Conservation (phyloP, 2,113 vertebrate species). For the Pangasianodon gigas region DNA sequence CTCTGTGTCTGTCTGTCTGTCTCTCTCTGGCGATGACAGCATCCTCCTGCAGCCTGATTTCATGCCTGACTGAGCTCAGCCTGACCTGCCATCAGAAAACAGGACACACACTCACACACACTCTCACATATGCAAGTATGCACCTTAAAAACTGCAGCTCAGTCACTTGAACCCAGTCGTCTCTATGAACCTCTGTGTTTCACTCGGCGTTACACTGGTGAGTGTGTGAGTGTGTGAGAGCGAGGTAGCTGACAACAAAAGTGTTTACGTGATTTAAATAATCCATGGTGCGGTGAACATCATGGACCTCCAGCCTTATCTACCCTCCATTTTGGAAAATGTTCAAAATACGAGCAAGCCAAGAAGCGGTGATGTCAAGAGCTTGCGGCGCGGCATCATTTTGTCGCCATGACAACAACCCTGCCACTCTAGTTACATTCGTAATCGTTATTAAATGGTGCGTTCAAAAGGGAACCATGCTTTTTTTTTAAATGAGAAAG, state of each 20-base stretch:
- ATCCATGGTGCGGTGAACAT: background rate
- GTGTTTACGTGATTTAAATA: background rate
- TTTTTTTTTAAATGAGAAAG: background rate
- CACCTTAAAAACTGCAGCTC: background rate
- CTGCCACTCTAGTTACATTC: background rate
- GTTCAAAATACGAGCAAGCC: background rate
- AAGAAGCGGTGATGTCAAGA: background rate
- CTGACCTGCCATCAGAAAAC: constrained; percentile 67
- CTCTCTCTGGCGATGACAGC: constrained; percentile 60
- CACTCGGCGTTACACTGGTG: background rate
- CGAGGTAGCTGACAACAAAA: too few species aligned
- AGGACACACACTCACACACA: constrained; percentile 49
- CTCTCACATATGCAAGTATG: constrained; percentile 4
- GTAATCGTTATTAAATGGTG: background rate
- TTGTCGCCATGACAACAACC: constrained; percentile 5
- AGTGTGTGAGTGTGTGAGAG: background rate
- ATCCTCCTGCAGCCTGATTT: constrained; percentile 70
- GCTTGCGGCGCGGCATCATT: background rate
- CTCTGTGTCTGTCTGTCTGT: constrained; percentile 56
- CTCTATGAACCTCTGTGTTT: background rate
- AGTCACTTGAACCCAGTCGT: background rate
- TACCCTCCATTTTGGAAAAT: background rate
- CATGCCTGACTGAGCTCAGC: constrained; percentile 70
- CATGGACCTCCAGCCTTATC: background rate
- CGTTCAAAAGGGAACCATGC: background rate